A percentile compares a stretch with the other conserved stretches of the same genome.
Evolutionary conservation across 2,888 invertebrate species (phyloP).

Genomic region (Sericinus montela): DNA sequence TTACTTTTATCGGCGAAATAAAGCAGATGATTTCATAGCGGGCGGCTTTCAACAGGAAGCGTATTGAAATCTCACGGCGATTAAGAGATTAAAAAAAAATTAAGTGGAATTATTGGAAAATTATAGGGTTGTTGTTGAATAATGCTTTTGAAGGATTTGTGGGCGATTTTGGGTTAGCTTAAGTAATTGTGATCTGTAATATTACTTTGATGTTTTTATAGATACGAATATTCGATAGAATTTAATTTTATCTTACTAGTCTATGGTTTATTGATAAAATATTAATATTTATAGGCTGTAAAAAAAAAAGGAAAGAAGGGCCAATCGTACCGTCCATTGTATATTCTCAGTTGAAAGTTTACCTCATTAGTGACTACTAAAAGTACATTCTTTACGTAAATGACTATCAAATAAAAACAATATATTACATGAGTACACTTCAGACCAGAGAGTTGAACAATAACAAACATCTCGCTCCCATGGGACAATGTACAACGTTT

Average conservation of each 20-base stretch:
- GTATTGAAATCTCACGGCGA: conserved; percentile 71
- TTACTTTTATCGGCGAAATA: conserved; percentile 44
- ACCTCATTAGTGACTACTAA: too few species aligned
- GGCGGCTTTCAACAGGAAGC: conserved; percentile 60
- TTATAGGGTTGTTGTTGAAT: conserved; percentile 54
- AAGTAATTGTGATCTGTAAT: conserved; percentile 45
- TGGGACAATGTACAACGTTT: conserved; percentile 3
- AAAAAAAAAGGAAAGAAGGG: too few species aligned
- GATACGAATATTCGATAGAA: too few species aligned
- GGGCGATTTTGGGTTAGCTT: conserved; percentile 33
- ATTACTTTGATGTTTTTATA: conserved; percentile 11
- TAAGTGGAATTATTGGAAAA: conserved; percentile 70
- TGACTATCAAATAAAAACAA: neutral
- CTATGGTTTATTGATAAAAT: too few species aligned
- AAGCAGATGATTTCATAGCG: conserved; percentile 54
- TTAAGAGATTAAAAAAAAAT: conserved; percentile 60
- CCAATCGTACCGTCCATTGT: too few species aligned
- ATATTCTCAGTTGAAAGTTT: too few species aligned
- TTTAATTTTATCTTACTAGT: too few species aligned
- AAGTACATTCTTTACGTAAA: too few species aligned
- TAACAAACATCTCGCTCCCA: conserved; percentile 10
- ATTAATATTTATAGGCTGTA: too few species aligned
- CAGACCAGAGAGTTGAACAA: neutral
- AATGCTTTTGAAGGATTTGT: conserved; percentile 35
- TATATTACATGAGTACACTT: neutral